Evolutionary conservation across 2,888 invertebrate species (phyloP).

Genomic region (Caenorhabditis doughertyi): DNA sequence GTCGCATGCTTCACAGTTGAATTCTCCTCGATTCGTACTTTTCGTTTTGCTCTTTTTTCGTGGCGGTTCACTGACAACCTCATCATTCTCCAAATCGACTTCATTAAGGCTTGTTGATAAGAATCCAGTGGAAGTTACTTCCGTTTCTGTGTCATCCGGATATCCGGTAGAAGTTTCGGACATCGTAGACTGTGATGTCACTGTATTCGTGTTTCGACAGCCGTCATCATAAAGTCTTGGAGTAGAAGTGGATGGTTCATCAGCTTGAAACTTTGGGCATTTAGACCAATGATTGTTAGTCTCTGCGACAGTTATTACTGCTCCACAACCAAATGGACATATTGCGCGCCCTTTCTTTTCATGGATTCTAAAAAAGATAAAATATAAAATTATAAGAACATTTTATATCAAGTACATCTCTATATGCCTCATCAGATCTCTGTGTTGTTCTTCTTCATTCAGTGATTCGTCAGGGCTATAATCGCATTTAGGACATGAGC

Average conservation of each 20-base stretch:
- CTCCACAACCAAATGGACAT: conserved; percentile 39
- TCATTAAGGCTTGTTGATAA: neutral
- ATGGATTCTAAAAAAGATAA: conserved; percentile 10
- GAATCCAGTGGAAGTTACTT: neutral
- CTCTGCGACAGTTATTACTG: neutral
- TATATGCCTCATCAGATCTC: conserved; percentile 57
- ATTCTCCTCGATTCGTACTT: neutral
- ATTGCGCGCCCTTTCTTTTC: neutral
- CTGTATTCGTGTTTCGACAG: conserved; percentile 18
- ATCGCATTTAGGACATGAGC: conserved; percentile 54
- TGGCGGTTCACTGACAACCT: neutral
- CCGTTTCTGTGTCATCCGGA: neutral
- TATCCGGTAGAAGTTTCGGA: conserved; percentile 8
- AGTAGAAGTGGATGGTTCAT: conserved; percentile 13
- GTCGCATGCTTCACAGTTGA: conserved; percentile 29
- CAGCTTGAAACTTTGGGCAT: neutral
- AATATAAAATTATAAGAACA: too few species aligned
- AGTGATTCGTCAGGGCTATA: conserved; percentile 27
- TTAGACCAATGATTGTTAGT: neutral
- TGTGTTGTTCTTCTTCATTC: conserved; percentile 1
- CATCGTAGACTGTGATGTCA: conserved; percentile 8
- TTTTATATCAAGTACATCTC: too few species aligned
- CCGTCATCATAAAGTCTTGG: neutral
- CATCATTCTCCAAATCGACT: neutral
- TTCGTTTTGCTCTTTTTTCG: neutral